These are phyloP conservation scores for Platypus cylindrus DNA, from an alignment of 2,888 invertebrate genomes.

Conservation along the genomic window DNA sequence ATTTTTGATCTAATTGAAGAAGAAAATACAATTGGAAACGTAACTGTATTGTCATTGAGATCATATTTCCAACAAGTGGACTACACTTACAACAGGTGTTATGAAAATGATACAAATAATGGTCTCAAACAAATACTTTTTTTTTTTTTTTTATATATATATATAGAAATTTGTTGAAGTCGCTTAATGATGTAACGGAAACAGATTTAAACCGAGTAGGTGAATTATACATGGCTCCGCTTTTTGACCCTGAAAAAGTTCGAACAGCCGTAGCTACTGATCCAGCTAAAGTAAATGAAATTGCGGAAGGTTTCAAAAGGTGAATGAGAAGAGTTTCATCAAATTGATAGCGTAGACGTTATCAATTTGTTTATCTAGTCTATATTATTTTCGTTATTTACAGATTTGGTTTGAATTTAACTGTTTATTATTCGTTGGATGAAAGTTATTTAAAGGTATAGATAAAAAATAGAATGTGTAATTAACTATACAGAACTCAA, in stretches of 20 bases:
- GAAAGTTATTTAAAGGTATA: constrained; percentile 52
- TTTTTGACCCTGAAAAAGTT: constrained; percentile 48
- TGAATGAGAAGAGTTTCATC: constrained; percentile 28
- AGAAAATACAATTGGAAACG: constrained; percentile 65
- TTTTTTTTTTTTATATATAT: not conserved
- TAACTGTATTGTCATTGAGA: constrained; percentile 58
- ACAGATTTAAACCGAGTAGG: constrained; percentile 55
- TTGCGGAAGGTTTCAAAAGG: constrained; percentile 53
- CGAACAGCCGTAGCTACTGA: constrained; percentile 67
- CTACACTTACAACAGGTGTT: constrained; percentile 52
- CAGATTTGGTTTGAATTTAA: constrained; percentile 46
- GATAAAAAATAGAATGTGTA: too few relatives aligned
- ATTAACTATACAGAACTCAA: constrained; percentile 18
- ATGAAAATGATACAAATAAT: not conserved
- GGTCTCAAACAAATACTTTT: not conserved
- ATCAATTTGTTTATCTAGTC: not conserved
- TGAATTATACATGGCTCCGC: constrained; percentile 51
- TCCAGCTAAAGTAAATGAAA: constrained; percentile 57
- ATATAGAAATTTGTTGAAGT: constrained; percentile 49
- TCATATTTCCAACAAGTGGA: constrained; percentile 57
- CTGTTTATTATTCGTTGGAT: constrained; percentile 48
- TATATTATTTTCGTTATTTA: constrained; percentile 16
- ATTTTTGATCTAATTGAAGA: constrained; percentile 74
- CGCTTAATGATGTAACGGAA: constrained; percentile 51
- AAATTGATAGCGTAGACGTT: too few relatives aligned